phyloP scores from a whole-genome alignment of 1,140 invertebrate genomes.

The Teleopsis dalmanni region DNA sequence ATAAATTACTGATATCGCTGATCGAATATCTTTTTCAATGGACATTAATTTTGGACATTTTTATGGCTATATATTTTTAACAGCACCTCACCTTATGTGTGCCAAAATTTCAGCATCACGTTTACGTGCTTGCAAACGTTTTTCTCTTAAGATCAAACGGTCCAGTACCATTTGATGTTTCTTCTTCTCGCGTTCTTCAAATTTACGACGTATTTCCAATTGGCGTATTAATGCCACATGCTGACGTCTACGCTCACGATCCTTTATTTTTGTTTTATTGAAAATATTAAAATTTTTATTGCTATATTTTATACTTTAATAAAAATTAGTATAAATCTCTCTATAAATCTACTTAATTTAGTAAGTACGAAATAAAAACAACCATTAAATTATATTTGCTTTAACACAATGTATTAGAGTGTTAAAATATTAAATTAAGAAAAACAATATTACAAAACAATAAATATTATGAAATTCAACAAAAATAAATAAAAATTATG shows the following conservation, averaged over 20 bases:
- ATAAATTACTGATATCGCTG: background rate
- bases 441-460: no score
- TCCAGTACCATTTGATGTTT: constrained; percentile 56
- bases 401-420: no score
- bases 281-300: no score
- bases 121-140: constrained; percentile 71
- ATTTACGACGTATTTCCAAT: constrained; percentile 72
- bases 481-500: no score
- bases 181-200: constrained; percentile 81
- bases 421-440: no score
- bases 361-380: no score
- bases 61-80: constrained; percentile 4
- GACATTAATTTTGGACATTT: background rate
- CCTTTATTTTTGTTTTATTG: no score
- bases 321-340: no score
- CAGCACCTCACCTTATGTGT: constrained; percentile 51
- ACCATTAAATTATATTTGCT: no score
- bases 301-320: no score
- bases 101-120: constrained; percentile 77
- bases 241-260: constrained; percentile 81
- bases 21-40: background rate
- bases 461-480: no score
- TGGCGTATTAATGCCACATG: constrained; percentile 83
- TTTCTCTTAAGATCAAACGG: constrained; percentile 51
- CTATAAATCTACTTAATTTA: no score